A percentile compares a stretch with the other conserved stretches of the same genome.
These are phyloP conservation scores for Halesus radiatus DNA, from an alignment of 1,140 invertebrate species.

Conservation along the genomic window DNA sequence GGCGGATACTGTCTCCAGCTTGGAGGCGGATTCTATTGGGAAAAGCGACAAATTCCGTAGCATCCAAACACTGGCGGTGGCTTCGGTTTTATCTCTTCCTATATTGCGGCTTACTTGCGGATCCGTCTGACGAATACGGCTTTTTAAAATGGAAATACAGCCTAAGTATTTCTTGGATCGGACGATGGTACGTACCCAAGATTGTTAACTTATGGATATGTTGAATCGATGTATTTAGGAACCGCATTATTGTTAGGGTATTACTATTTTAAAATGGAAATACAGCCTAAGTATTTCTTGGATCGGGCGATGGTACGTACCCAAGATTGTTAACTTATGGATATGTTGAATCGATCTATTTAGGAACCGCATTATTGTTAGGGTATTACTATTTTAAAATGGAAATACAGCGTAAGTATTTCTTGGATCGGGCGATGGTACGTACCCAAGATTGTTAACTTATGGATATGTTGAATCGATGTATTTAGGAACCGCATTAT, in stretches of 20 bases:
- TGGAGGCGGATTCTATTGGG: not conserved
- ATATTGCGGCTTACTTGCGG: constrained; percentile 18
- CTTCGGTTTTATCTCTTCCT: constrained; percentile 5
- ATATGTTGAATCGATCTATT: too few species aligned
- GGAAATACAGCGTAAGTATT: constrained; percentile 50
- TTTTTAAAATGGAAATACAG: constrained; percentile 57
- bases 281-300: constrained; percentile 39
- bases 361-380: too few species aligned
- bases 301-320: not conserved
- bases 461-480: too few species aligned
- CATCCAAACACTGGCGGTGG: not conserved
- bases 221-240: too few species aligned
- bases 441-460: too few species aligned
- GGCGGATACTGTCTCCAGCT: too few species aligned
- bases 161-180: constrained; percentile 12
- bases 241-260: too few species aligned
- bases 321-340: too few species aligned
- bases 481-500: too few species aligned
- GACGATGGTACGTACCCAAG: too few species aligned
- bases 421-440: not conserved
- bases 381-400: constrained; percentile 54
- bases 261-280: constrained; percentile 59
- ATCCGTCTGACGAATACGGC: constrained; percentile 55
- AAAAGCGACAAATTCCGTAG: constrained; percentile 9
- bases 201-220: too few species aligned